Evolutionary conservation across 2,888 invertebrate genomes (phyloP), one percentile per base, ranked within the genome.

Genomic region (Tinea pellionella): DNA sequence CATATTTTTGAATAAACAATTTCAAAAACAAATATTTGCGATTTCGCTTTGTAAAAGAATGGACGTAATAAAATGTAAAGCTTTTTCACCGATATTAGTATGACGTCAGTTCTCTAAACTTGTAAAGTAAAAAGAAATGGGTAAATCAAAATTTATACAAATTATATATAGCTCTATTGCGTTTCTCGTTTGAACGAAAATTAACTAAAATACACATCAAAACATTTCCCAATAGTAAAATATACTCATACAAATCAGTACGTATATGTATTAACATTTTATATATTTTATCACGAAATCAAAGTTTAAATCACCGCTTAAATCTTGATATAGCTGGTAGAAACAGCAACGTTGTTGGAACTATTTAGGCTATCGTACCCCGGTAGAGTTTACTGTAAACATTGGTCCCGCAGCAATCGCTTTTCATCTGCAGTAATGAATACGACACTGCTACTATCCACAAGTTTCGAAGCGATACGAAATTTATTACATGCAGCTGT

Each of bases 351-450:
- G 12, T 24, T 18, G 47, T 24, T 16, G 32, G 32, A 57, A 57
- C 57, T 32, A n/a, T 57, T 57, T 57, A 29, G 57, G 15, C 13
- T 30, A 32, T 16, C 57, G 16, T 15, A 30, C 32, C 15, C 29
- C 16, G 32, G 57, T 57, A 7, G 57, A 57, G 57, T 57, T 32
- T 32, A 57, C 15, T 12, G 57, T 32, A 57, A 57, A 57, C 32
- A 57, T 57, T 32, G 16, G 32, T 1, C 24, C 29, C 32, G 32
- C 15, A 32, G 57, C 57, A 32, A 57, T 57, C 57, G 57, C 57
- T 32, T 57, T 53, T 57, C 57, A 57, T 57, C 57, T 57, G 29
- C 32, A n/a, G 12, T 57, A 30, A 32, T 57, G 57, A 57, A 57
- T 57, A 57, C 32, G 32, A 19, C 15, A 24, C 24, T 18, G 24